A percentile compares a stretch with the other conserved stretches of the same genome.
phyloP scores from a whole-genome alignment of 2,113 vertebrate species.

The Limanda limanda region DNA sequence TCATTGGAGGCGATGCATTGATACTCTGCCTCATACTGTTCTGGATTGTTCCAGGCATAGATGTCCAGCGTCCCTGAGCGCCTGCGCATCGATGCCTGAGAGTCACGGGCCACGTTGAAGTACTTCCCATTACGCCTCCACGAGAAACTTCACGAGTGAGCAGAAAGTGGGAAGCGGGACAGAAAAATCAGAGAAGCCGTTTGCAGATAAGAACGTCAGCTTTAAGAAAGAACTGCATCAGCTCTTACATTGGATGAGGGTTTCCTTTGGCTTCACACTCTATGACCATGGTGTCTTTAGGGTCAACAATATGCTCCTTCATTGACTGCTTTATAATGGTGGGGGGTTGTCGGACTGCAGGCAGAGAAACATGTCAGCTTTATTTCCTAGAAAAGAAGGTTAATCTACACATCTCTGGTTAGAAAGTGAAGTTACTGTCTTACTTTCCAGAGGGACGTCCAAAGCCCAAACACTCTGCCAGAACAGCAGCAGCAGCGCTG shows the following conservation, averaged over 20 bases:
- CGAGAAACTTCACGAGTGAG: constrained; percentile 85
- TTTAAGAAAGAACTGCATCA: background rate
- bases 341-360: constrained; percentile 93
- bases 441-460: constrained; percentile 92
- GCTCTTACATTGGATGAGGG: constrained; percentile 90
- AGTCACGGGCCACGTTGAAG: constrained; percentile 93
- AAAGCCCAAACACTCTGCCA: constrained; percentile 82
- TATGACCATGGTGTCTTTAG: constrained; percentile 92
- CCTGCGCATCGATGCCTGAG: constrained; percentile 89
- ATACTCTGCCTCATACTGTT: constrained; percentile 95
- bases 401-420: background rate
- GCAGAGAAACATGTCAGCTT: constrained; percentile 15
- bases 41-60: constrained; percentile 89
- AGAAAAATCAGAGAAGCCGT: constrained; percentile 1
- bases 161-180: background rate
- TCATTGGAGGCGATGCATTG: constrained; percentile 95
- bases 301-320: constrained; percentile 96
- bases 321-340: constrained; percentile 95
- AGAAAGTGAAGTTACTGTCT: constrained; percentile 64
- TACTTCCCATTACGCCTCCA: constrained; percentile 95
- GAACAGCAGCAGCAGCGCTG: constrained; percentile 80
- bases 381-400: background rate
- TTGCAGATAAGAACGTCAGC: background rate
- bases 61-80: constrained; percentile 93
- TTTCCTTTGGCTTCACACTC: constrained; percentile 97